These are phyloP conservation scores for Dicrurus megarhynchus DNA, from an alignment of 2,113 vertebrate genomes.

Conservation along the genomic window DNA sequence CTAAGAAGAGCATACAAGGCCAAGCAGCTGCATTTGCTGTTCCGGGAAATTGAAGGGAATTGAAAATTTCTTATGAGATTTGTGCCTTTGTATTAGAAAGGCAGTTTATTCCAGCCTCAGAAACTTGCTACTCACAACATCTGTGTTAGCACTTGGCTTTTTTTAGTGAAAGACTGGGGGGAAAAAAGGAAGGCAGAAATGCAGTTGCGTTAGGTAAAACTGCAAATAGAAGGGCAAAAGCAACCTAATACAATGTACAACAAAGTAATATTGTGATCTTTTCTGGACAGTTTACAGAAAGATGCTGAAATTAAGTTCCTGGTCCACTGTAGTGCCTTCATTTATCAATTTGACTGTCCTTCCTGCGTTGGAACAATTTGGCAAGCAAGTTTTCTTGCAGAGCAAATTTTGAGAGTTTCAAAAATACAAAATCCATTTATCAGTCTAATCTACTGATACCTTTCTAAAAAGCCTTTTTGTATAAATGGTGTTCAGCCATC, in stretches of 20 bases:
- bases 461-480: neutral
- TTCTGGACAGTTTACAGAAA: neutral
- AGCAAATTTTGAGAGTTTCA: neutral
- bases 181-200: neutral
- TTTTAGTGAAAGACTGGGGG: neutral
- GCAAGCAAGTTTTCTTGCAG: neutral
- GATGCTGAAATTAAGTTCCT: neutral
- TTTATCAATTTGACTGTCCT: neutral
- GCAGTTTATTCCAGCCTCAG: neutral
- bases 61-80: neutral
- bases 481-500: rapidly evolving
- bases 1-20: neutral
- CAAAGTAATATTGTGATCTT: neutral
- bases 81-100: neutral
- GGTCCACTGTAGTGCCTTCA: neutral
- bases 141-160: neutral
- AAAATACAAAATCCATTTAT: neutral
- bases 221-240: neutral
- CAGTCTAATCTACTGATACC: neutral
- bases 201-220: neutral
- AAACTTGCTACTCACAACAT: neutral
- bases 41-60: neutral
- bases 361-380: neutral
- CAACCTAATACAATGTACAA: neutral
- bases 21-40: neutral